These are phyloP conservation scores for Helobdella robusta DNA, from an alignment of 2,888 invertebrate species.

Conservation along the genomic window DNA sequence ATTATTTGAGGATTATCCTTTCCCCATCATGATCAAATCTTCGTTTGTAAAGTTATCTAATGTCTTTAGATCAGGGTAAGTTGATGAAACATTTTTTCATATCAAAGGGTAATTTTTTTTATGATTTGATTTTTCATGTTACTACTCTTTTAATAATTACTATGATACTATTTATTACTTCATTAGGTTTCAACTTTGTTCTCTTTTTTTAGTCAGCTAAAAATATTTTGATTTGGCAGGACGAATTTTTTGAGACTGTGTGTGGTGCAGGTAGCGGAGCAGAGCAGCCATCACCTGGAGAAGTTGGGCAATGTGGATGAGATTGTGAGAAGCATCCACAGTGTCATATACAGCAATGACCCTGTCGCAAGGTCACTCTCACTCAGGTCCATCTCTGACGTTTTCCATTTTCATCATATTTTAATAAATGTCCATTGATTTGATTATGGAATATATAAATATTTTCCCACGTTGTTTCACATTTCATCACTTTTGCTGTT, in stretches of 20 bases:
- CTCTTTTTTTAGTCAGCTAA: too few species aligned
- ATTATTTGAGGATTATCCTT: slow-evolving; percentile 91
- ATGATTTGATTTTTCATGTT: neutral
- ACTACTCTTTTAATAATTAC: slow-evolving; percentile 19
- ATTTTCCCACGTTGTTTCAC: too few species aligned
- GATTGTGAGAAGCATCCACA: slow-evolving; percentile 76
- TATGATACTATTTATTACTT: neutral
- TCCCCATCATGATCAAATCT: slow-evolving; percentile 91
- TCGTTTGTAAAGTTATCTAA: slow-evolving; percentile 87
- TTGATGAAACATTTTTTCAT: neutral
- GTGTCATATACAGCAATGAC: slow-evolving; percentile 92
- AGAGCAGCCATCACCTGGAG: slow-evolving; percentile 87
- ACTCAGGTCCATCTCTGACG: too few species aligned
- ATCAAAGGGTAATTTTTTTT: neutral
- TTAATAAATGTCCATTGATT: too few species aligned
- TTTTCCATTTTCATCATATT: too few species aligned
- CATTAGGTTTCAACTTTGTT: too few species aligned
- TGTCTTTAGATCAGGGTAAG: slow-evolving; percentile 72
- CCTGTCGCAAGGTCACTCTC: slow-evolving; percentile 84
- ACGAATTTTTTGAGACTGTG: slow-evolving; percentile 84
- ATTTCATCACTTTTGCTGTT: too few species aligned
- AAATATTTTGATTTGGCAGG: slow-evolving; percentile 48
- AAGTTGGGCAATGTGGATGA: slow-evolving; percentile 89
- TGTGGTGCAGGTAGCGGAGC: slow-evolving; percentile 82
- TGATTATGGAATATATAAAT: too few species aligned